Base-by-base conservation (phyloP, 2,888 invertebrate species). In the Synanthedon tipuliformis region DNA sequence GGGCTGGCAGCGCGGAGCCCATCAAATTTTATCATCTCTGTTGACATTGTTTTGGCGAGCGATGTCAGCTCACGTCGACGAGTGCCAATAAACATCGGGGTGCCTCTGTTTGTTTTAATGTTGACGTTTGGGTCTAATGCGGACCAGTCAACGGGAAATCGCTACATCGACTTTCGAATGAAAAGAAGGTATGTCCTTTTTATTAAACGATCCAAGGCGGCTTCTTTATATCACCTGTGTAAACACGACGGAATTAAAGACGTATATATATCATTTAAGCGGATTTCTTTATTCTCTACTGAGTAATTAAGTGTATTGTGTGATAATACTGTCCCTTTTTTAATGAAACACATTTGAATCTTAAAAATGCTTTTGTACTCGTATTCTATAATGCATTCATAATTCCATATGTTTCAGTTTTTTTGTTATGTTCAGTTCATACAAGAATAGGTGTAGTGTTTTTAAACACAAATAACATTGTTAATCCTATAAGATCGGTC, bases 21-120 rank as follows among this genome's bases (percentile, higher is more conserved):
- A 79, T 83, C 76, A 81, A 84, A 81, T 81, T 84, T 83, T 82
- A 81, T 81, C 75, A 76, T 70, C 67, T 65, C 69, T 64, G 77
- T 80, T 78, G 81, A 81, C 78, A 81, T 66, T 69, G 71, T 78
- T 81, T 82, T 81, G 78, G 80, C 81, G 65, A 69, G 61, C 66
- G 60, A 62, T 65, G 69, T 70, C 71, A 70, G 61, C 71, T 71
- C 61, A 61, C 64, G 64, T 65, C 65, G 63, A 64, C 61, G 62
- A 63, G 59, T 59, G 59, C 61, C 65, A 61, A 66, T 71, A 69
- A 71, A 68, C 61, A 64, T 13, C n/a, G 45, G 60, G 60, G 53
- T 59, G 57, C 56, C 53, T 54, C 53, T 7, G 45, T n/a, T 12
- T 16, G 49, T 49, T 55, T 54, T 48, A 50, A 56, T 51, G 51